Percentiles rank a stretch among this genome's conserved stretches.
phyloP scores from a whole-genome alignment of 2,888 invertebrate genomes.

The Drosophila multiciliata region DNA sequence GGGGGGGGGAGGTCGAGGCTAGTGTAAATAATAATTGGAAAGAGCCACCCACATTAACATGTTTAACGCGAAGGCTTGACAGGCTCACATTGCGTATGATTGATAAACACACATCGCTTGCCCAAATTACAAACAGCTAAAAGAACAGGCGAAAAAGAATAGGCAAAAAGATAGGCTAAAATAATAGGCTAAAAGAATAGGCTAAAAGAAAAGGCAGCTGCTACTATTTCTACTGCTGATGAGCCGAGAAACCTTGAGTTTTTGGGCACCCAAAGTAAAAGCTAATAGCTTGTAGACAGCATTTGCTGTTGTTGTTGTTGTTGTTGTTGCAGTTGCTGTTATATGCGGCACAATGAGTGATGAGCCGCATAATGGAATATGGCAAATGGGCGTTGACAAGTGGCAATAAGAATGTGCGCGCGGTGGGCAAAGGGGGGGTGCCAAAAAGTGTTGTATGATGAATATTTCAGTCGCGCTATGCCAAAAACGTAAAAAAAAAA shows the following conservation, averaged over 20 bases:
- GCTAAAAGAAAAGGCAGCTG: conserved; percentile 33
- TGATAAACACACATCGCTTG: conserved; percentile 72
- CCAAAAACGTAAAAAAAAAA: conserved; percentile 5
- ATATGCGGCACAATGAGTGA: conserved; percentile 62
- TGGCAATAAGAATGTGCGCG: conserved; percentile 40
- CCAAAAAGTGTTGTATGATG: conserved; percentile 7
- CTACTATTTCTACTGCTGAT: neutral
- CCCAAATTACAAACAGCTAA: conserved; percentile 48
- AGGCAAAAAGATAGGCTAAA: neutral
- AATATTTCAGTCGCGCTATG: conserved; percentile 12
- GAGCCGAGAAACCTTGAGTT: conserved; percentile 53
- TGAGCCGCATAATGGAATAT: conserved; percentile 75
- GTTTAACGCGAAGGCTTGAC: conserved; percentile 60
- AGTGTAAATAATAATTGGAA: conserved; percentile 5
- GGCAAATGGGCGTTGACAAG: conserved; percentile 73
- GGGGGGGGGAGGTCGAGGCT: neutral
- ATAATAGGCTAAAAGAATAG: neutral
- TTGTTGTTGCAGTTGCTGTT: conserved; percentile 27
- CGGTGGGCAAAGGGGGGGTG: neutral
- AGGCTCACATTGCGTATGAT: conserved; percentile 73
- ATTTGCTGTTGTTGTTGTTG: conserved; percentile 31
- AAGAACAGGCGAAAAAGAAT: conserved; percentile 1
- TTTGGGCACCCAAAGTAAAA: conserved; percentile 41
- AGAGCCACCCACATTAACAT: conserved; percentile 62
- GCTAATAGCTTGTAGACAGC: conserved; percentile 43